A percentile compares a stretch with the other conserved stretches of the same genome.
Evolutionary conservation across 1,140 invertebrate species (phyloP).

Genomic region (Amyelois transitella): DNA sequence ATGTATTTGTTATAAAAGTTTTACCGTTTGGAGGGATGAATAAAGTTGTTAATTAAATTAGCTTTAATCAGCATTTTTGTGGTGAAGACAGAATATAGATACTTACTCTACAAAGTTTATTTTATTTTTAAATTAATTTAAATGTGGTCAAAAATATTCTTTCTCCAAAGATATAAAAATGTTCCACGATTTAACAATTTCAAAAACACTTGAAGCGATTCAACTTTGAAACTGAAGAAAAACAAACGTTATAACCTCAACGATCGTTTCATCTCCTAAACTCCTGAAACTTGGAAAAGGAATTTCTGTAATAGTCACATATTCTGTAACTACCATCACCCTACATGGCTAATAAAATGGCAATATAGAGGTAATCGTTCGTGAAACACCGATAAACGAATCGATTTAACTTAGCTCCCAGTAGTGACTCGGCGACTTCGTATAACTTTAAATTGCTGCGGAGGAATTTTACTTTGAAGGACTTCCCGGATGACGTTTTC

Average conservation of each 20-base stretch:
- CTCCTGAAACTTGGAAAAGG: not conserved
- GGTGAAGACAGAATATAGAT: too few relatives aligned
- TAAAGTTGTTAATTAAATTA: too few relatives aligned
- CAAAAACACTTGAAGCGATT: too few relatives aligned
- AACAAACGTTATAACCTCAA: not conserved
- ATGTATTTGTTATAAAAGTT: too few relatives aligned
- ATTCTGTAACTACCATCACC: not conserved
- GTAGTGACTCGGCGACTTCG: slow-evolving; percentile 42
- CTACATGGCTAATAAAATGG: slow-evolving; percentile 44
- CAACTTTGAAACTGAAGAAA: too few relatives aligned
- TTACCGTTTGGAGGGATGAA: too few relatives aligned
- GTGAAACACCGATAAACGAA: slow-evolving; percentile 67
- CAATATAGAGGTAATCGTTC: slow-evolving; percentile 59
- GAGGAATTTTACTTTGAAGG: slow-evolving; percentile 39
- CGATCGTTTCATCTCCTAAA: not conserved
- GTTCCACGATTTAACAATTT: too few relatives aligned
- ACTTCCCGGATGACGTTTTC: slow-evolving; percentile 1
- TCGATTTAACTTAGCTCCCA: slow-evolving; percentile 64
- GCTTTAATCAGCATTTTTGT: too few relatives aligned
- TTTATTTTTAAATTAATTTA: too few relatives aligned
- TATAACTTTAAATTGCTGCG: slow-evolving; percentile 54
- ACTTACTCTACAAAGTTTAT: too few relatives aligned
- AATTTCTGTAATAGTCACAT: not conserved
- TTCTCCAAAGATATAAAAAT: too few relatives aligned
- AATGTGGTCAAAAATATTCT: too few relatives aligned